Evolutionary conservation across 2,888 invertebrate genomes (phyloP).

Genomic region (Ecliptopera silaceata): DNA sequence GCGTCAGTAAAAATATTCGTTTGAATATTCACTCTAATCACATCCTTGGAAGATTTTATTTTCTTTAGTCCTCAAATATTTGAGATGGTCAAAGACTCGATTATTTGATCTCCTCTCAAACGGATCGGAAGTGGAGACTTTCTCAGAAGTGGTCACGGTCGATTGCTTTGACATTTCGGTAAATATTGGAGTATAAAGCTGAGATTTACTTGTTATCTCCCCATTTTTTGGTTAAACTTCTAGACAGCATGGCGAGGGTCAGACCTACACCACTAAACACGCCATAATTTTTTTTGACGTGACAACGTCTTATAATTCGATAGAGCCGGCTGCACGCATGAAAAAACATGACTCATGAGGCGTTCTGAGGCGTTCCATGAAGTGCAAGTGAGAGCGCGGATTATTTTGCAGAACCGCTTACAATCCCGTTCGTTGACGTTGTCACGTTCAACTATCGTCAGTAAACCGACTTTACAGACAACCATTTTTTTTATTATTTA

Average conservation of each 20-base stretch:
- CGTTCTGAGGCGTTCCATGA: too few species aligned
- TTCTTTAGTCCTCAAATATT: conserved; percentile 61
- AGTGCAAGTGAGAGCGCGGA: too few species aligned
- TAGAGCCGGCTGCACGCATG: too few species aligned
- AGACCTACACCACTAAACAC: too few species aligned
- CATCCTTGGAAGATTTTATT: conserved; percentile 51
- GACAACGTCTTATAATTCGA: too few species aligned
- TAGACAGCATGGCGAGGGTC: conserved; percentile 13
- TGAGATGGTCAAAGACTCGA: conserved; percentile 58
- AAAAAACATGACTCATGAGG: too few species aligned
- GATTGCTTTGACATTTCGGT: conserved; percentile 30
- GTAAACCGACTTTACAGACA: too few species aligned
- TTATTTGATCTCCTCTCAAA: conserved; percentile 65
- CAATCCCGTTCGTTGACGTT: too few species aligned
- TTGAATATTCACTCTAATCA: conserved; percentile 65
- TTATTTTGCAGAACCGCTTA: too few species aligned
- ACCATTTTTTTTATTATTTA: too few species aligned
- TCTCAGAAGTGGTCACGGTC: conserved; percentile 53
- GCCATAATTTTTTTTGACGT: too few species aligned
- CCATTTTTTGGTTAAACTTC: not conserved
- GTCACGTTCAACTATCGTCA: too few species aligned
- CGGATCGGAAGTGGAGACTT: conserved; percentile 52
- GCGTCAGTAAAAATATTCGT: conserved; percentile 36
- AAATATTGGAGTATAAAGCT: conserved; percentile 30
- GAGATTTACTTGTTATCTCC: conserved; percentile 6